Evolutionary conservation across 2,113 vertebrate species (phyloP).

Genomic region (Murina feae): DNA sequence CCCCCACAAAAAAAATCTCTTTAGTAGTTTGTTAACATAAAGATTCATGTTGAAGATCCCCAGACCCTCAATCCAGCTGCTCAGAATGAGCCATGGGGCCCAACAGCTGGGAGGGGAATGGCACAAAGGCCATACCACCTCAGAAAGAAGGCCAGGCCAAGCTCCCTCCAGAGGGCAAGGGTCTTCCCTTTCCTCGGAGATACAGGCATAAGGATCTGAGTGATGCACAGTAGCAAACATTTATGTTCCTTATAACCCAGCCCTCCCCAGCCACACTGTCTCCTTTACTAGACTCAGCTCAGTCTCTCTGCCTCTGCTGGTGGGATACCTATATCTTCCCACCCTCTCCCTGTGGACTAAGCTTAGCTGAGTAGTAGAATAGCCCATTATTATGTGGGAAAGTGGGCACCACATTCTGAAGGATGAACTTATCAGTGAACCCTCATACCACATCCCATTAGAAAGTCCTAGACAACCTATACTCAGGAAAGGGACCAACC

Average conservation of each 20-base stretch:
- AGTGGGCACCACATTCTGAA: not conserved
- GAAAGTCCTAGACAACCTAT: not conserved
- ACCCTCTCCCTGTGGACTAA: not conserved
- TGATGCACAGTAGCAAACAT: not conserved
- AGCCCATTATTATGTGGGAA: fast-evolving
- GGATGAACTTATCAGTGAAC: not conserved
- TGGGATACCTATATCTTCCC: not conserved
- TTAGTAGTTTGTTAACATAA: not conserved
- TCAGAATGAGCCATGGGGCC: not conserved
- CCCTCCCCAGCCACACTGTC: not conserved
- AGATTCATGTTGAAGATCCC: not conserved
- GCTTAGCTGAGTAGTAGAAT: not conserved
- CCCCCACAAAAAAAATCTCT: not conserved
- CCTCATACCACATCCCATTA: not conserved
- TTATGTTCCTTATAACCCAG: not conserved
- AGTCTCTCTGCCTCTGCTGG: not conserved
- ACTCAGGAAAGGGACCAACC: not conserved
- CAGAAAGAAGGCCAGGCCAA: not conserved
- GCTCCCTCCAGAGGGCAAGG: not conserved
- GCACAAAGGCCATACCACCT: not conserved
- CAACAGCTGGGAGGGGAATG: not conserved
- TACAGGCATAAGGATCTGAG: not conserved
- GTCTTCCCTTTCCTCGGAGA: not conserved
- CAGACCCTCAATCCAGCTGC: not conserved
- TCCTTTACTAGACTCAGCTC: not conserved